phyloP scores from a whole-genome alignment of 2,113 vertebrate genomes.

The Nerophis lumbriciformis region DNA sequence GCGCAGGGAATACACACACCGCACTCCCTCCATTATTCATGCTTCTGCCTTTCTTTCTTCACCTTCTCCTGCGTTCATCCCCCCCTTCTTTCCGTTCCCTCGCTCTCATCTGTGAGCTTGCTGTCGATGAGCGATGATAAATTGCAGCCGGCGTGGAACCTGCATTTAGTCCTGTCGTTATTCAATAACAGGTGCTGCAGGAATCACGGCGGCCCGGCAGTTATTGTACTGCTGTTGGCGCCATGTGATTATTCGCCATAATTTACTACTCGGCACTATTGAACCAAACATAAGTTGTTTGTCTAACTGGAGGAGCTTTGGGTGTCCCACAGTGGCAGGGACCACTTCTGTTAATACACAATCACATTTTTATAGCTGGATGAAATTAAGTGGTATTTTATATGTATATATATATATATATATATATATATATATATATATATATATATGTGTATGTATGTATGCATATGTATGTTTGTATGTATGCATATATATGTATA shows the following conservation, averaged over 20 bases:
- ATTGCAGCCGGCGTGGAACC: conserved; percentile 46
- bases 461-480: too few species aligned
- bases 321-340: conserved; percentile 29
- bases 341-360: conserved; percentile 33
- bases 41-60: conserved; percentile 30
- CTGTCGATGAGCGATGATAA: conserved; percentile 62
- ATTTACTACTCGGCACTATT: conserved; percentile 36
- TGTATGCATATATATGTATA: too few species aligned
- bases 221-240: conserved; percentile 46
- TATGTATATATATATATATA: too few species aligned
- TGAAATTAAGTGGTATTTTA: too few species aligned
- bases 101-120: conserved; percentile 23
- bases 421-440: too few species aligned
- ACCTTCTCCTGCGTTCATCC: conserved; percentile 18
- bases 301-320: conserved; percentile 28
- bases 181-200: conserved; percentile 56
- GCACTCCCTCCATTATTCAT: conserved; percentile 66
- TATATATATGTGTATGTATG: too few species aligned
- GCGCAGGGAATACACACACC: conserved; percentile 57
- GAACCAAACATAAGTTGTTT: conserved; percentile 35
- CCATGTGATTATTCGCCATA: conserved; percentile 43
- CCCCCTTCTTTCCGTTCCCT: neutral
- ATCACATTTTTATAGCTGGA: conserved; percentile 12
- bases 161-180: conserved; percentile 60
- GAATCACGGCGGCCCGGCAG: conserved; percentile 50